phyloP scores from a whole-genome alignment of 92 coral and sea anemone genomes.

The Zoanthus sansibaricus region DNA sequence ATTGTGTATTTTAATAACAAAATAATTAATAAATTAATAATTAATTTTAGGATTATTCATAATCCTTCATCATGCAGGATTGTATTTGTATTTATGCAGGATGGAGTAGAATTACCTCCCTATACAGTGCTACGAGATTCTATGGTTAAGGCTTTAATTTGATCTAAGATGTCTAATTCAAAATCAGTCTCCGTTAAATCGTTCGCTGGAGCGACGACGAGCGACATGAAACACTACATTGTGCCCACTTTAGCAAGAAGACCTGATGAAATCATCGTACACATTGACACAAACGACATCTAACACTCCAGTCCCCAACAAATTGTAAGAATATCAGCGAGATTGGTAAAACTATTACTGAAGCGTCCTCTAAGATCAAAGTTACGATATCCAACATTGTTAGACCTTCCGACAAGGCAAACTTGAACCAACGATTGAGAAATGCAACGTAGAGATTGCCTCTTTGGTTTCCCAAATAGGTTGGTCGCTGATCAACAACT shows the following conservation, averaged over 20 bases:
- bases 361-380: constrained; percentile 9
- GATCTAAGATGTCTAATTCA: constrained; percentile 30
- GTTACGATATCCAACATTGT: constrained; percentile 27
- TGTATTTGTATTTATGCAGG: no score
- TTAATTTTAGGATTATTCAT: no score
- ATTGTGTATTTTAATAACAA: no score
- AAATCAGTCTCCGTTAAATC: constrained; percentile 34
- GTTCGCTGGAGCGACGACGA: constrained; percentile 18
- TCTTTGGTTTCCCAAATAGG: constrained; percentile 27
- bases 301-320: constrained; percentile 16
- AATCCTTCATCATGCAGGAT: no score
- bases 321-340: constrained; percentile 2
- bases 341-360: not conserved
- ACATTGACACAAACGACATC: constrained; percentile 27
- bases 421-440: constrained; percentile 10
- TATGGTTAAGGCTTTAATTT: constrained; percentile 20
- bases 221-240: constrained; percentile 30
- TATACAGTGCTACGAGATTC: no score
- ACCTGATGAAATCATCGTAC: constrained; percentile 29
- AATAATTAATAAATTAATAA: no score
- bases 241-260: constrained; percentile 20
- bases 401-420: not conserved
- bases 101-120: no score
- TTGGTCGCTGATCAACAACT: constrained; percentile 35
- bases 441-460: constrained; percentile 14